phyloP scores from a whole-genome alignment of 1,140 invertebrate genomes.

The Trichoplusia ni region DNA sequence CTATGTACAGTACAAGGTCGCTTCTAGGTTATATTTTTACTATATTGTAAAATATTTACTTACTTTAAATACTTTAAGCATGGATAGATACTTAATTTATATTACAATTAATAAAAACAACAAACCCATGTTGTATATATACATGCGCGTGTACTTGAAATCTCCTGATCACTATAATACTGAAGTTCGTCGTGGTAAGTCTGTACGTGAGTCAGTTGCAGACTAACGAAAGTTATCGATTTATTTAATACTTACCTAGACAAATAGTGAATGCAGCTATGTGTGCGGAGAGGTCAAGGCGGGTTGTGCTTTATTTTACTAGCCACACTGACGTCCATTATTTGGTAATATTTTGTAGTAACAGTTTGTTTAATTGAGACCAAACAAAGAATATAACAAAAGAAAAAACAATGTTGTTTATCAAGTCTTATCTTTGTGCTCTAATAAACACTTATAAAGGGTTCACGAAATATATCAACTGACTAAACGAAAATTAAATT shows the following conservation, averaged over 20 bases:
- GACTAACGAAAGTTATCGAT: slow-evolving; percentile 40
- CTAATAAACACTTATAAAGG: no score
- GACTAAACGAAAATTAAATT: no score
- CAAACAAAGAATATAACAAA: no score
- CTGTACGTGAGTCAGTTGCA: not conserved
- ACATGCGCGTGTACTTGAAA: not conserved
- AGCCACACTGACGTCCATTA: slow-evolving; percentile 15
- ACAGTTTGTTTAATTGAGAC: no score
- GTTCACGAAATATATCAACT: no score
- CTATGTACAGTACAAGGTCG: slow-evolving; percentile 16
- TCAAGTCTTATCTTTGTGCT: no score
- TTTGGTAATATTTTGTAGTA: slow-evolving; percentile 14
- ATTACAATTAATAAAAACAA: not conserved
- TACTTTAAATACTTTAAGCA: no score
- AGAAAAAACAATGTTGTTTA: no score
- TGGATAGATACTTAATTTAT: no score
- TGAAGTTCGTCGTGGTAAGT: not conserved
- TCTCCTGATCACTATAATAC: not conserved
- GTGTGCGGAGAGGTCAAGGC: slow-evolving; percentile 39
- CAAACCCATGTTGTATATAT: not conserved
- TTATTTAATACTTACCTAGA: slow-evolving; percentile 34
- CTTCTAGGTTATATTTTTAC: slow-evolving; percentile 3
- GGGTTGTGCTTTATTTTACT: slow-evolving; percentile 24
- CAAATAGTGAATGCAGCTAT: slow-evolving; percentile 41
- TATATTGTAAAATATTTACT: not conserved